A percentile compares a stretch with the other conserved stretches of the same genome.
phyloP scores from a whole-genome alignment of 1,140 invertebrate genomes.

The Thaumatotibia leucotreta region DNA sequence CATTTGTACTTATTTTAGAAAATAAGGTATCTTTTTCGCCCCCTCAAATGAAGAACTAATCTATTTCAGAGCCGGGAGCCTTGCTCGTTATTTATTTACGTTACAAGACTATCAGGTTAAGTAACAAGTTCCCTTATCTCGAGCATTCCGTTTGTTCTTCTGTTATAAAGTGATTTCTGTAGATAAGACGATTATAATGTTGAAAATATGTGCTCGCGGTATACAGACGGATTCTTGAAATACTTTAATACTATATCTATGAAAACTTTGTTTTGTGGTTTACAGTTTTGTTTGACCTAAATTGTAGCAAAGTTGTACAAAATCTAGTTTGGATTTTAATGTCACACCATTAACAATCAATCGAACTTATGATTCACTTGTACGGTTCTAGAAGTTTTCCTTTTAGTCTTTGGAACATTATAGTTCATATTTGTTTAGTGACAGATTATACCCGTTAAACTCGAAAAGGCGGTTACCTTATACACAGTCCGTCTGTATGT shows the following conservation, averaged over 20 bases:
- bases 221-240: neutral
- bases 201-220: neutral
- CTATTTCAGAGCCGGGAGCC: neutral
- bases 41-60: neutral
- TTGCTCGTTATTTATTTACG: conserved; percentile 9
- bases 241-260: neutral
- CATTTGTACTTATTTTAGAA: neutral
- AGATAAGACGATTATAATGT: conserved; percentile 2
- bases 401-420: neutral
- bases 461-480: neutral
- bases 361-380: no score
- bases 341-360: neutral
- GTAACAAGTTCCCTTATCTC: conserved; percentile 4
- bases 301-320: neutral
- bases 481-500: neutral
- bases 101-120: conserved; percentile 5
- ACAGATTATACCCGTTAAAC: no score
- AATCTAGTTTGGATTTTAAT: neutral
- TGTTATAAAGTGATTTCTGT: neutral
- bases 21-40: neutral
- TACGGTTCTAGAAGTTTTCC: neutral
- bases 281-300: neutral
- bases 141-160: neutral
- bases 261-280: neutral
- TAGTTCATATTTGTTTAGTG: neutral